Evolutionary conservation across 2,113 vertebrate genomes (phyloP), one percentile per base, ranked within the genome.

Genomic region (Halichoerus grypus): DNA sequence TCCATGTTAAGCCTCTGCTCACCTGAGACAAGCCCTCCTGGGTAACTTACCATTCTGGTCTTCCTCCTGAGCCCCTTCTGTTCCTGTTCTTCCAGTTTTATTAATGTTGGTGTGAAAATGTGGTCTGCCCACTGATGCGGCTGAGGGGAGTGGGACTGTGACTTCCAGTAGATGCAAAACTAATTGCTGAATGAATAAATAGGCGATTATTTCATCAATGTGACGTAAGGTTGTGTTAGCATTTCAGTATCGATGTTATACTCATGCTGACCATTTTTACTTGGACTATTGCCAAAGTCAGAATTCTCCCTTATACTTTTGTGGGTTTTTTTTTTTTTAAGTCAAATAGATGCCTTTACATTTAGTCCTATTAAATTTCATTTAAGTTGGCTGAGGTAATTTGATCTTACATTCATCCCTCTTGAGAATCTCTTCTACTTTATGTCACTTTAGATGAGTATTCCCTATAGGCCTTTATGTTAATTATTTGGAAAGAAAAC

Each of bases 341-440:
- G 61, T 76, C 79, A 94, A 67, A 67, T 63, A 21, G 65, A 36
- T 69, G 15, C 39, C 49, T 91, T 96, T 91, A 55, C 26, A 82
- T 61, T 88, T 49, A 86, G 28, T 65, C 26, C 65, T 94, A 4
- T 82, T 96, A 85, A 55, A 55, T 90, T 88, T 94, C 21, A 90
- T 67, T 77, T 95, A 36, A 86, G 7, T 55, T 36, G 16, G 49
- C 46, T 33, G n/a, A 95, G 51, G 18, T 49, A 74, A 57, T 95
- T 88, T 69, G 42, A 72, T 86, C n/a, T 90, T 72, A 57, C 6
- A 28, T 57, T 88, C 26, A 39, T 92, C 53, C 9, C 18, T 63
- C 74, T 77, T 42, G 84, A 49, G 88, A 81, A 77, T 71, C 67
- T 59, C 49, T 90, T 39, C 53, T 61, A 74, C 67, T 74, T 53